Conservation (phyloP, 2,113 vertebrate species). For the Mastomys natalensis region DNA sequence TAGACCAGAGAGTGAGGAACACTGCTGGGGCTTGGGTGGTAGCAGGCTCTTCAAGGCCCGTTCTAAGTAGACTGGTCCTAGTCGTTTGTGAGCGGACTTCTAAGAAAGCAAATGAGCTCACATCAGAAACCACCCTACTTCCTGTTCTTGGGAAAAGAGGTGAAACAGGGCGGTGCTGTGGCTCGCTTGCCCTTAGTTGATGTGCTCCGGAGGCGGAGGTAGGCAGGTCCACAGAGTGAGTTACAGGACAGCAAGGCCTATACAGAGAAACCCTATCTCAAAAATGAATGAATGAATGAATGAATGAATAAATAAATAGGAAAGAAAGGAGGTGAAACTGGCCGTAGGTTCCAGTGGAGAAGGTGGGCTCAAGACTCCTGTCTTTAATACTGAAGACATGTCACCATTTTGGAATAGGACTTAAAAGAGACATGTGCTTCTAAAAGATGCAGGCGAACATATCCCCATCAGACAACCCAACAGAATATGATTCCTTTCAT, state of each 20-base stretch:
- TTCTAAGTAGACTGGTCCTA: constrained; percentile 53
- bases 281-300: no score
- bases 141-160: constrained; percentile 75
- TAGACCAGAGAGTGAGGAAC: neutral
- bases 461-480: constrained; percentile 39
- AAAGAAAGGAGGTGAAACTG: constrained; percentile 65
- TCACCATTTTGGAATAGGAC: constrained; percentile 76
- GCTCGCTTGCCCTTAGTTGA: fast-evolving
- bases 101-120: constrained; percentile 77
- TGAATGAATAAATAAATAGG: no score
- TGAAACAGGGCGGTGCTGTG: neutral
- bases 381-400: neutral
- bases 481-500: neutral
- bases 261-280: neutral
- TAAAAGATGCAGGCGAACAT: constrained; percentile 54
- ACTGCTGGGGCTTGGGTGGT: neutral
- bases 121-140: constrained; percentile 70
- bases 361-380: constrained; percentile 70
- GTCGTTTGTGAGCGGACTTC: constrained; percentile 44
- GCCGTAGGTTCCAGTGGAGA: constrained; percentile 64
- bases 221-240: neutral
- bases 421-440: constrained; percentile 72
- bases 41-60: constrained; percentile 29
- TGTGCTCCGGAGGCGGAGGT: neutral
- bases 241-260: neutral